Base-by-base conservation (phyloP, 2,888 invertebrate species). In the Cryptocephalus primarius region DNA sequence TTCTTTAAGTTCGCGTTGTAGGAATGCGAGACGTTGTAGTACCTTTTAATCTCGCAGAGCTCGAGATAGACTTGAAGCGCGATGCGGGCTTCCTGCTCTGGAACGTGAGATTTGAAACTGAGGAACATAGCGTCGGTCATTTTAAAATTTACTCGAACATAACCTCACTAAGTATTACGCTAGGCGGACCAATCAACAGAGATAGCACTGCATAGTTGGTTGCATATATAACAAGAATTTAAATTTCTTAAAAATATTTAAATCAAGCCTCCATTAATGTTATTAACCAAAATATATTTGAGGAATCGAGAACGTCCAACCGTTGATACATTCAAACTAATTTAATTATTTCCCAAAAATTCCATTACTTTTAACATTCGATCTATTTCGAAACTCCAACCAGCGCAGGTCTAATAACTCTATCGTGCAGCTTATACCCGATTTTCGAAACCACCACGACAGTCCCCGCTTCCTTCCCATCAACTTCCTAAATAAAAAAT, bases 391-490 rank as follows among this genome's bases (percentile, higher is more conserved):
- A 85, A 12, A 99, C 96, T 12, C 97, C 99, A 31, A 99, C 99
- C 38, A 95, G 74, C 2, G 99, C 97, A 36, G 99, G 95, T 56
- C 99, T 77, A 59, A 99, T 83, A 58, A 94, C 91, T 57, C 99
- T 77, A 64, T 92, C 90, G 61, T 92, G 88, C 45, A 99, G 74
- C 68, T 89, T 92, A 72, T 95, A 99, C 8, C 99, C 99, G 41
- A 92, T 79, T 75, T 99, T 97, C 47, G 91, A 89, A 1, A 97
- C 94, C 1, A 88, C 84, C 2, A 93, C 87, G 9, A 99, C 85
- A 0, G 88, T 89, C 33, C 94, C 95, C 0, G 91, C 76, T 47
- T 81, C 80, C 42, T 86, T 87, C 2, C 85, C 86, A 60, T 84
- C 78, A 42, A 87, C 85, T 54, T 85, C 80, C 80, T 84, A 60